Evolutionary conservation across 2,797 vertebrate species (phyloP).

Genomic region (Sparidentex hasta): DNA sequence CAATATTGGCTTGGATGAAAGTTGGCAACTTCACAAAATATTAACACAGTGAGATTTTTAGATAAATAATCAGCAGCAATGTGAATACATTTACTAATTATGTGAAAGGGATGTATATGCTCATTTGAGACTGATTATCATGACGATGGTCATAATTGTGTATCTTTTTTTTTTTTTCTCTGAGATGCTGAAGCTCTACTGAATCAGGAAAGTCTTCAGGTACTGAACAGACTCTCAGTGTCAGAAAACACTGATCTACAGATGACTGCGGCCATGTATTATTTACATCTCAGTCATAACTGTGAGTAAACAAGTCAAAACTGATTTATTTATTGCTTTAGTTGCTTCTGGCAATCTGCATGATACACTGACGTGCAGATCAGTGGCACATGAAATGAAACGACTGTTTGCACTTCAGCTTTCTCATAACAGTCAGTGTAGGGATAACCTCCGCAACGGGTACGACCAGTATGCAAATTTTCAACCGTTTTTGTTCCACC

Average conservation of each 20-base stretch:
- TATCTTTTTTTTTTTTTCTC: neutral
- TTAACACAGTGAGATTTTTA: too few species aligned
- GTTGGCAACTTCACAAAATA: too few species aligned
- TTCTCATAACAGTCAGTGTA: conserved; percentile 10
- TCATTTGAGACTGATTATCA: neutral
- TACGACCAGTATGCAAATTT: conserved; percentile 74
- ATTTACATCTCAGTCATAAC: conserved; percentile 86
- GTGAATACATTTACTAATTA: too few species aligned
- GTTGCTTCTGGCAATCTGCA: neutral
- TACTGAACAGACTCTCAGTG: conserved; percentile 82
- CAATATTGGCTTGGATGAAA: too few species aligned
- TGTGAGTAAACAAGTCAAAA: conserved; percentile 78
- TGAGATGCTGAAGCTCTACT: conserved; percentile 81
- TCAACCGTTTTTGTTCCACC: conserved; percentile 32
- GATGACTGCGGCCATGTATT: conserved; percentile 84
- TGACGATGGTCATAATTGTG: neutral
- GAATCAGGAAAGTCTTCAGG: conserved; percentile 73
- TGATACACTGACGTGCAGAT: neutral
- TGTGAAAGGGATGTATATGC: neutral
- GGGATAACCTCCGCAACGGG: conserved; percentile 37
- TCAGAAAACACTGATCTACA: conserved; percentile 85
- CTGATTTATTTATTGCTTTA: conserved; percentile 35
- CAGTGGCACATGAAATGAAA: neutral
- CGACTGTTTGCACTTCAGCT: conserved; percentile 35
- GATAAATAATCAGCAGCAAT: too few species aligned